Evolutionary conservation across 2,888 invertebrate species (phyloP).

Genomic region (Mythimna impura): DNA sequence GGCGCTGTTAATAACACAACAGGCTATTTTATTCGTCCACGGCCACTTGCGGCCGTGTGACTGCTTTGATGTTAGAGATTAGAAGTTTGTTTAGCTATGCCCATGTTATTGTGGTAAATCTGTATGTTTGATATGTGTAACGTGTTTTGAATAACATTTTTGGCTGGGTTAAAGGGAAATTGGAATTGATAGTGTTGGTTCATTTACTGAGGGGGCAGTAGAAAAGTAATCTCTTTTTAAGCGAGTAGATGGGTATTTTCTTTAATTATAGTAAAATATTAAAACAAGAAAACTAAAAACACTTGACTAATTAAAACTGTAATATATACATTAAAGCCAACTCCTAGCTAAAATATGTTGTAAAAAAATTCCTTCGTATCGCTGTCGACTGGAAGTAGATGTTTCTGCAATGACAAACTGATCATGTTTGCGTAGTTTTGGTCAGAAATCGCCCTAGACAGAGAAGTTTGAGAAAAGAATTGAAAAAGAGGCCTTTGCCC

Average conservation of each 20-base stretch:
- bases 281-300: too few relatives aligned
- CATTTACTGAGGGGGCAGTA: neutral
- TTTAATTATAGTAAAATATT: neutral
- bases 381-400: too few relatives aligned
- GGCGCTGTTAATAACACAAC: slow-evolving; percentile 89
- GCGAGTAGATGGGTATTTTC: too few relatives aligned
- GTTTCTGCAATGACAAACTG: too few relatives aligned
- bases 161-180: neutral
- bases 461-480: too few relatives aligned
- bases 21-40: slow-evolving; percentile 87
- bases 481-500: too few relatives aligned
- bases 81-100: slow-evolving; percentile 79
- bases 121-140: slow-evolving; percentile 41
- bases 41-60: slow-evolving; percentile 86
- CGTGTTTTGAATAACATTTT: slow-evolving; percentile 42
- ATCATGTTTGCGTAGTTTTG: too few relatives aligned
- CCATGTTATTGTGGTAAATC: slow-evolving; percentile 56
- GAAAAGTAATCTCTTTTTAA: neutral
- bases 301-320: too few relatives aligned
- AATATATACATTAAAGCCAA: too few relatives aligned
- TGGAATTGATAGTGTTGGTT: neutral
- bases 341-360: too few relatives aligned
- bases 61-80: slow-evolving; percentile 88
- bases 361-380: too few relatives aligned
- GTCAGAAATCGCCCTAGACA: too few relatives aligned